Conservation (phyloP, 2,113 vertebrate genomes). For the Poicephalus gulielmi region DNA sequence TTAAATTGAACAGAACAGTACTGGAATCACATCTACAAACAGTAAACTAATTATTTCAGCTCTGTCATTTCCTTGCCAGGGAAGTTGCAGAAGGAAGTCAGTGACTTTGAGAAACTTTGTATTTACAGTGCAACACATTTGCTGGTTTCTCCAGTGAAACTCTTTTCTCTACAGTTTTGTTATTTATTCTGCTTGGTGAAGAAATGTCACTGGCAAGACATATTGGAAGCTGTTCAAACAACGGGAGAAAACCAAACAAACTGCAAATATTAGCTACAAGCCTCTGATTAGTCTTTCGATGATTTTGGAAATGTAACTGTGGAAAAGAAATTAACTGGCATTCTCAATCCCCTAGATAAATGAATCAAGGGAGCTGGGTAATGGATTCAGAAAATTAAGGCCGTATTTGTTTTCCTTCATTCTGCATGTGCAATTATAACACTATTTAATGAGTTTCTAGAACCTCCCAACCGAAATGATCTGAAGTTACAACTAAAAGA, state of each 20-base stretch:
- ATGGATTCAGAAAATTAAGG: slow-evolving; percentile 34
- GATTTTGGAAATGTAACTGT: slow-evolving; percentile 49
- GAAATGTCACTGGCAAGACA: slow-evolving; percentile 54
- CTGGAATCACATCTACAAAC: neutral
- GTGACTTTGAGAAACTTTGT: neutral
- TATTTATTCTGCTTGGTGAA: slow-evolving; percentile 43
- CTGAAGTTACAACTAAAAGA: neutral
- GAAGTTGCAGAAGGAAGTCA: neutral
- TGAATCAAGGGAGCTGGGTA: slow-evolving; percentile 34
- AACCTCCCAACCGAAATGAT: neutral
- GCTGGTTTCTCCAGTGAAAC: neutral
- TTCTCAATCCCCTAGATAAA: slow-evolving; percentile 36
- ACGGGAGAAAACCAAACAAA: slow-evolving; percentile 55
- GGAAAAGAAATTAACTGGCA: slow-evolving; percentile 45
- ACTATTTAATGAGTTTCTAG: slow-evolving; percentile 31
- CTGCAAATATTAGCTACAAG: slow-evolving; percentile 46
- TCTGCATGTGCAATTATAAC: slow-evolving; percentile 22
- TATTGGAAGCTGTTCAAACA: slow-evolving; percentile 53
- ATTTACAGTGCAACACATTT: neutral
- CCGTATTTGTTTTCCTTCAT: slow-evolving; percentile 41
- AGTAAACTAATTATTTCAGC: neutral
- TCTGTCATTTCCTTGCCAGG: neutral
- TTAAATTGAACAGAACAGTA: neutral
- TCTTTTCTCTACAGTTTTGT: neutral
- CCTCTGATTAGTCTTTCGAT: slow-evolving; percentile 44